A percentile compares a stretch with the other conserved stretches of the same genome.
Conservation (phyloP, 1,140 invertebrate species). For the Drosophila guanche region DNA sequence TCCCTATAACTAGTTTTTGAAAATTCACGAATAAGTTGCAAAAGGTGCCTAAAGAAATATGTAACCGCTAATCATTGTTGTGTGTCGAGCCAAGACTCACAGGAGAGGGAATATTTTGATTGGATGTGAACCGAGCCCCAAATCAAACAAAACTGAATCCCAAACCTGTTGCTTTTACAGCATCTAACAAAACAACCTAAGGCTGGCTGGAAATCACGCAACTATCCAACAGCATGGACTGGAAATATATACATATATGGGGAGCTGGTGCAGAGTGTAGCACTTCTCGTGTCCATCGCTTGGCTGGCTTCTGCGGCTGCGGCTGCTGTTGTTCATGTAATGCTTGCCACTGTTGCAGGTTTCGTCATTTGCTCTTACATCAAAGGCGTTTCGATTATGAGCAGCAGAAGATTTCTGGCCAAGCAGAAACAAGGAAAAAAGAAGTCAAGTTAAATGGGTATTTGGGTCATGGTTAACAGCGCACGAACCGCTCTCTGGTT, state of each 20-base stretch:
- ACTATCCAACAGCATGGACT: slow-evolving; percentile 6
- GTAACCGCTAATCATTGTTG: not conserved
- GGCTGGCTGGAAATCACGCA: slow-evolving; percentile 18
- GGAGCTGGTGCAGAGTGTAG: slow-evolving; percentile 59
- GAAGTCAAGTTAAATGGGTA: slow-evolving; percentile 78
- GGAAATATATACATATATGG: slow-evolving; percentile 20
- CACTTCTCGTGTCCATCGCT: slow-evolving; percentile 65
- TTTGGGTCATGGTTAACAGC: slow-evolving; percentile 79
- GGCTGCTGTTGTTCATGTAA: no score
- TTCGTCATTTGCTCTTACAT: slow-evolving; percentile 59
- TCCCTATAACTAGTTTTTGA: slow-evolving; percentile 33
- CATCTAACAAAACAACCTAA: not conserved
- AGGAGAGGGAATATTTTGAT: no score
- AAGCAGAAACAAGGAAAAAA: slow-evolving; percentile 37
- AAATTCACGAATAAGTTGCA: slow-evolving; percentile 32
- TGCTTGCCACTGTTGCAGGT: slow-evolving; percentile 7
- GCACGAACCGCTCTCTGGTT: slow-evolving; percentile 69
- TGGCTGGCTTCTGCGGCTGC: slow-evolving; percentile 41
- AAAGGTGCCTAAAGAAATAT: slow-evolving; percentile 39
- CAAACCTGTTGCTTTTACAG: slow-evolving; percentile 30
- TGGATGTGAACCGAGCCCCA: not conserved
- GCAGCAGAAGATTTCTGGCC: slow-evolving; percentile 58
- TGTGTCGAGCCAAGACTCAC: slow-evolving; percentile 4
- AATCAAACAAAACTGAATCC: not conserved
- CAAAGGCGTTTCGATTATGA: slow-evolving; percentile 45